phyloP scores from a whole-genome alignment of 2,797 vertebrate genomes.

The Capromys pilorides region DNA sequence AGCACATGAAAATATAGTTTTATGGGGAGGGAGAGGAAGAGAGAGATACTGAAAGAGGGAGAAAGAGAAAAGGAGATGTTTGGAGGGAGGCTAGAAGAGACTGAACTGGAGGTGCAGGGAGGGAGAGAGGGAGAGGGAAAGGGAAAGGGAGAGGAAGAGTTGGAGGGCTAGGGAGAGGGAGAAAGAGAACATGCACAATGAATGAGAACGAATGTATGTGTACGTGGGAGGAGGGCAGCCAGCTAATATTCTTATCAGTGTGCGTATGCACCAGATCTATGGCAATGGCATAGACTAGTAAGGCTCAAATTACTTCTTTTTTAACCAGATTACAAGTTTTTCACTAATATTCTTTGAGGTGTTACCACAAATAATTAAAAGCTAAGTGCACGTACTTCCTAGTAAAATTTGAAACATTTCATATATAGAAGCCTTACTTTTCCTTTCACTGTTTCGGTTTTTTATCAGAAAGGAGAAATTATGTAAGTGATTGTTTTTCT shows the following conservation, averaged over 20 bases:
- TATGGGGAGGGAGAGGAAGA: not conserved
- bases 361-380: conserved; percentile 1
- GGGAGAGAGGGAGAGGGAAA: not conserved
- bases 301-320: not conserved
- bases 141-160: too few species aligned
- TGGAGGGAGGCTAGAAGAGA: not conserved
- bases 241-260: not conserved
- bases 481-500: not conserved
- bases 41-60: not conserved
- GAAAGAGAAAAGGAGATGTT: not conserved
- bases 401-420: not conserved
- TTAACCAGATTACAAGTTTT: not conserved
- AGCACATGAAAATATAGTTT: not conserved
- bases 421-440: not conserved
- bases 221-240: fast-evolving
- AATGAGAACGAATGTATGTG: not conserved
- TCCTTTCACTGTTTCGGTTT: not conserved
- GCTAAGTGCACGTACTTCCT: not conserved
- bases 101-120: not conserved
- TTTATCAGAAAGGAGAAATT: not conserved
- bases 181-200: not conserved
- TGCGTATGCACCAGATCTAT: not conserved
- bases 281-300: not conserved
- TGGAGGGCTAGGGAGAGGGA: not conserved
- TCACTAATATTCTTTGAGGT: not conserved